Evolutionary conservation across 2,888 invertebrate species (phyloP), one percentile per base, ranked within the genome.

Genomic region (Cenopis cana): DNA sequence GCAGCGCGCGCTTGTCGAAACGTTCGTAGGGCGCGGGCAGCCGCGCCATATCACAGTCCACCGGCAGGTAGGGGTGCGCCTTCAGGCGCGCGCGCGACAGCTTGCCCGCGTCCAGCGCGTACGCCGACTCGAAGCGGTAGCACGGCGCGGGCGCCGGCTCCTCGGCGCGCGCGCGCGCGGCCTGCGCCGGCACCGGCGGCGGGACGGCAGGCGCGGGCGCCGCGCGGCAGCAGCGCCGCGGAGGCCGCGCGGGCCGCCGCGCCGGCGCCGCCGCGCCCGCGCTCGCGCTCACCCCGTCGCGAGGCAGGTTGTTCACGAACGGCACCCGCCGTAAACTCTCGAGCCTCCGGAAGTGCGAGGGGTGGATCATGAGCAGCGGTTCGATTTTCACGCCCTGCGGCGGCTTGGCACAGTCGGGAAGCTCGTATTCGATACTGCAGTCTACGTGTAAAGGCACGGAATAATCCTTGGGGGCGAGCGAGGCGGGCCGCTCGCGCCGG

Each of bases 351-450:
- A 97, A 97, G 90, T 97, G 97, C 85, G 97, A 97, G 64, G 97
- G 97, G 93, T 97, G 97, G 87, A 97, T 97, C 97, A 97, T 97
- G 82, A 97, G 95, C 85, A 97, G 94, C 68, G 97, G 97, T 89
- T 97, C 97, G 85, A 96, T 95, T 86, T 96, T 94, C 87, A 96
- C 96, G 77, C 97, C 97, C 85, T 96, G 96, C 80, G 97, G 97
- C 81, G 97, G 97, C 93, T 97, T 97, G 79, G 97, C 97, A 93
- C 97, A 96, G 89, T 97, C 97, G 84, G 97, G 97, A 89, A 97
- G 94, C 94, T 97, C 97, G 94, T 97, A 97, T 93, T 97, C 97
- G 83, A 97, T 97, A 94, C 97, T 97, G 94, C 97, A 97, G 92
- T 97, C 97, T 89, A 97, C 97, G 94, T 97, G 97, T 88, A 97